phyloP scores from a whole-genome alignment of 2,797 vertebrate species.

The Threskiornis aethiopicus region DNA sequence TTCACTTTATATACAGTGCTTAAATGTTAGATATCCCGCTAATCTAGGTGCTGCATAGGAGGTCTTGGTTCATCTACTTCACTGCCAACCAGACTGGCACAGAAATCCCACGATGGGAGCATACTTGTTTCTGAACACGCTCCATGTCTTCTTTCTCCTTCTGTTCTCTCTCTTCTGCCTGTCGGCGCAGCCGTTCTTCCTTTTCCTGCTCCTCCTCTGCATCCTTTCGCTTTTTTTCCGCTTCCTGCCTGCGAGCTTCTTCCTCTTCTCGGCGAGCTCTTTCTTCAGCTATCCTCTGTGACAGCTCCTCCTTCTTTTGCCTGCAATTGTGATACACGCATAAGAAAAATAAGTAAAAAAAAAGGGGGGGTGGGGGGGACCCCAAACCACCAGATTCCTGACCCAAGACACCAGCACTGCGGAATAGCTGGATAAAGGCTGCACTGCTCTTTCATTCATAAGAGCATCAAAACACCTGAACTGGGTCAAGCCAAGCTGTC shows the following conservation, averaged over 20 bases:
- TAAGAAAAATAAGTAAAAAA: not conserved
- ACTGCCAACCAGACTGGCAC: not conserved
- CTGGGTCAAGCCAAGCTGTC: not conserved
- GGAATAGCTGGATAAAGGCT: not conserved
- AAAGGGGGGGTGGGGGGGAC: not conserved
- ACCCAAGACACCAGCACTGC: not conserved
- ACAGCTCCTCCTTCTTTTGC: constrained; percentile 86
- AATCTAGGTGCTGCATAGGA: not conserved
- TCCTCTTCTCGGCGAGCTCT: constrained; percentile 81
- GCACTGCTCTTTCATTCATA: not conserved
- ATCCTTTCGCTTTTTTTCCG: constrained; percentile 78
- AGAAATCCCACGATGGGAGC: not conserved
- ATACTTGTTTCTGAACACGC: constrained; percentile 87
- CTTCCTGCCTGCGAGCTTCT: constrained; percentile 76
- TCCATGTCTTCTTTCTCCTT: constrained; percentile 84
- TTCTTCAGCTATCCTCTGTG: constrained; percentile 87
- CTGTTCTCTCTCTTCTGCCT: constrained; percentile 79
- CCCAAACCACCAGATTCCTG: not conserved
- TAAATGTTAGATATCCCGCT: not conserved
- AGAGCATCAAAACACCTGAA: not conserved
- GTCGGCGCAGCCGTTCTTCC: constrained; percentile 68
- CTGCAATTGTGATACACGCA: constrained; percentile 63
- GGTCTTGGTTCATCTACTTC: not conserved
- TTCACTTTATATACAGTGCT: not conserved
- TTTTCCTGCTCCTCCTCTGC: constrained; percentile 80